Percentiles rank a stretch among this genome's conserved stretches.
Evolutionary conservation across 2,888 invertebrate genomes (phyloP).

Genomic region (Lucinisca nassula): DNA sequence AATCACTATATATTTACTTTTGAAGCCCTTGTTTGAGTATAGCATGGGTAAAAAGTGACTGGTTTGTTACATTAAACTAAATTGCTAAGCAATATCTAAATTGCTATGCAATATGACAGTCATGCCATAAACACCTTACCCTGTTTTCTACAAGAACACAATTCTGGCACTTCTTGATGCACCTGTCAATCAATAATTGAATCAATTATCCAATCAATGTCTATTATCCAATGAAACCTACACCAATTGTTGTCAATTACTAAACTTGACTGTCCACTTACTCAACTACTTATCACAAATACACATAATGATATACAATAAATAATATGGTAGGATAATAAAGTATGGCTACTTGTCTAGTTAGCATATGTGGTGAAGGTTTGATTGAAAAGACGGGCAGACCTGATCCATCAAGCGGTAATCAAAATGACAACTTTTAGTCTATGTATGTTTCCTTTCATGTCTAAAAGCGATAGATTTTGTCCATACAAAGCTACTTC

Average conservation of each 20-base stretch:
- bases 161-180: not conserved
- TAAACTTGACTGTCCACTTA: not conserved
- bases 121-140: too few species aligned
- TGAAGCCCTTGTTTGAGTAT: too few species aligned
- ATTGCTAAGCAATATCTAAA: too few species aligned
- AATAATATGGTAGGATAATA: not conserved
- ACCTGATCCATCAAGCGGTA: not conserved
- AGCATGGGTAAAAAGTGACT: too few species aligned
- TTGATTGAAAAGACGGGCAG: not conserved
- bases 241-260: not conserved
- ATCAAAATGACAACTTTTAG: not conserved
- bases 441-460: too few species aligned
- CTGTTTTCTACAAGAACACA: too few species aligned
- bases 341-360: not conserved
- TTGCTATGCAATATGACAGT: too few species aligned
- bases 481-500: too few species aligned
- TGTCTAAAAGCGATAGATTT: too few species aligned
- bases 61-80: too few species aligned
- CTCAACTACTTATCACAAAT: not conserved
- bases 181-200: constrained; percentile 11
- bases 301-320: not conserved
- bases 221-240: constrained; percentile 3
- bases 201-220: constrained; percentile 9
- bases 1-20: too few species aligned
- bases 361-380: not conserved